Evolutionary conservation across 2,888 invertebrate species (phyloP).

Genomic region (Drosophila quasianomalipes): DNA sequence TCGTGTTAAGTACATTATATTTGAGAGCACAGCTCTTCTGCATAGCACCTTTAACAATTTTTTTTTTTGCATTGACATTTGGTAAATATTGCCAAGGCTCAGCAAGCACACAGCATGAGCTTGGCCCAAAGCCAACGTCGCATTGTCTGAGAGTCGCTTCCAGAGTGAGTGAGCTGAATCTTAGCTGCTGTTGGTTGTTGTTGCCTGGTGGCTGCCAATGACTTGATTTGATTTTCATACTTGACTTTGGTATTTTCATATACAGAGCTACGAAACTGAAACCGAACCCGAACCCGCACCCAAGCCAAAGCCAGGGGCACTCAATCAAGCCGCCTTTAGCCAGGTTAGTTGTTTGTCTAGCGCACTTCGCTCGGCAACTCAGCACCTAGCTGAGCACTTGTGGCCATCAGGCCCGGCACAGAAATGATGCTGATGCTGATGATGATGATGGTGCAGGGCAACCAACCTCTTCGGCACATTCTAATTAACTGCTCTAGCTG

Average conservation of each 20-base stretch:
- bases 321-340: conserved; percentile 74
- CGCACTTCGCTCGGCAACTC: conserved; percentile 60
- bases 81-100: conserved; percentile 74
- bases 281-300: not conserved
- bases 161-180: conserved; percentile 37
- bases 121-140: conserved; percentile 25
- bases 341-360: conserved; percentile 70
- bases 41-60: conserved; percentile 54
- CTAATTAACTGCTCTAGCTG: conserved; percentile 82
- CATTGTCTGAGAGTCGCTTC: conserved; percentile 35
- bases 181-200: conserved; percentile 57
- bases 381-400: conserved; percentile 21
- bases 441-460: conserved; percentile 24
- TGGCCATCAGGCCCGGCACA: conserved; percentile 19
- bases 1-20: not conserved
- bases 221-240: conserved; percentile 80
- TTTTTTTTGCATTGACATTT: conserved; percentile 79
- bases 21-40: conserved; percentile 43
- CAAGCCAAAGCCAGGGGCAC: conserved; percentile 52
- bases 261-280: conserved; percentile 33
- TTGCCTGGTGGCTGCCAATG: conserved; percentile 65
- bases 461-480: conserved; percentile 59
- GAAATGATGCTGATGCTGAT: conserved; percentile 7
- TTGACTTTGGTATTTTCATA: conserved; percentile 50
- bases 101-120: conserved; percentile 57